These are phyloP conservation scores for Ditula angustiorana DNA, from an alignment of 2,888 invertebrate genomes.

Conservation along the genomic window DNA sequence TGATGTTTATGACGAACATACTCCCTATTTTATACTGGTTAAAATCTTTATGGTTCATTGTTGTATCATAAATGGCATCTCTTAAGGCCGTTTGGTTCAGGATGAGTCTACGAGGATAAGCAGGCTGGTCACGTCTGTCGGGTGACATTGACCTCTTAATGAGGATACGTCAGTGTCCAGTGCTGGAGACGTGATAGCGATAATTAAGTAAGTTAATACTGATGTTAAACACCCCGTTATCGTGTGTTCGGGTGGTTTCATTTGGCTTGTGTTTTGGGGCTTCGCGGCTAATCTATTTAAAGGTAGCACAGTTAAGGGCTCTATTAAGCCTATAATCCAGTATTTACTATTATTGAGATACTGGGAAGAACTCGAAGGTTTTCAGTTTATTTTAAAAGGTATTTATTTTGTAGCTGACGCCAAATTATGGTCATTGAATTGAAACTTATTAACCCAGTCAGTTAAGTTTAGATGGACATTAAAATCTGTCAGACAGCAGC, in stretches of 20 bases:
- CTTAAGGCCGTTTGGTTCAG: slow-evolving; percentile 50
- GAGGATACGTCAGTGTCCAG: slow-evolving; percentile 48
- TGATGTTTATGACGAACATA: slow-evolving; percentile 44
- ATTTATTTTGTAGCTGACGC: too few species aligned
- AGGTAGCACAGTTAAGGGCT: slow-evolving; percentile 25
- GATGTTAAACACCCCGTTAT: not conserved
- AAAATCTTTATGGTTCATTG: slow-evolving; percentile 70
- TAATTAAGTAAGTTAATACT: slow-evolving; percentile 27
- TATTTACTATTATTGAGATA: not conserved
- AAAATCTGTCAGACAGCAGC: too few species aligned
- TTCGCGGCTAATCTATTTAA: slow-evolving; percentile 26
- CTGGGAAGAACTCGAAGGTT: not conserved
- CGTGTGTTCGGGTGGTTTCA: not conserved
- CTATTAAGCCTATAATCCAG: slow-evolving; percentile 16
- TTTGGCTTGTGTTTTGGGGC: slow-evolving; percentile 15
- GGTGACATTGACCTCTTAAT: slow-evolving; percentile 69
- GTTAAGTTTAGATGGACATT: too few species aligned
- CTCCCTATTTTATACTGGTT: slow-evolving; percentile 61
- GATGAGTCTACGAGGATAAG: slow-evolving; percentile 53
- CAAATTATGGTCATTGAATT: too few species aligned
- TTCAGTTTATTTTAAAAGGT: too few species aligned
- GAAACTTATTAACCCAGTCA: too few species aligned
- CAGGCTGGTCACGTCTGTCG: slow-evolving; percentile 61
- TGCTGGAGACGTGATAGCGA: slow-evolving; percentile 18
- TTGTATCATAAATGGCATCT: slow-evolving; percentile 67